Evolutionary conservation across 92 coral and sea anemone species (phyloP), one percentile per base, ranked within the genome.

Genomic region (Muricea muricata): DNA sequence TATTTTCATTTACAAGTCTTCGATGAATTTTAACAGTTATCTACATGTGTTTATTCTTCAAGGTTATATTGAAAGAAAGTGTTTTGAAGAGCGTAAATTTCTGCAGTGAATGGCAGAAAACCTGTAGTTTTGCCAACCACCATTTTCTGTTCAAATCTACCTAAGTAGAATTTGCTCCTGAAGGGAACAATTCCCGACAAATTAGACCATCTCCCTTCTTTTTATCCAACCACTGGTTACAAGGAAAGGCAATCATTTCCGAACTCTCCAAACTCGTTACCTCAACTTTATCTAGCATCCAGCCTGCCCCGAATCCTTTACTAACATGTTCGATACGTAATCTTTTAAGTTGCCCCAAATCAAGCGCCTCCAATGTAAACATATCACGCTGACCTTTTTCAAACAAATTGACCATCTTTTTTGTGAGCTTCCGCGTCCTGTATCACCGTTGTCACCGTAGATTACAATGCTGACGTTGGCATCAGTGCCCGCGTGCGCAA

Each of bases 191-290:
- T 34, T 97, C 99, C 56, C 99, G 85, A 79, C 97, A 88, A 35
- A 91, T 97, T 72, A 90, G 79, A 18, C 94, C 97, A 26, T 97
- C 99, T 13, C 99, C 99, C 67, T 91, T 91, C 81, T 97, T 94
- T 66, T 97, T 94, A 72, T 94, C 99, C 9, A 97, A 87, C 99
- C 99, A 97, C 39, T 97, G 98, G 60, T 90, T 88, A 74, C 99
- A 97, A 0, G 98, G 85, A 82, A 97, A 97, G 1, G 92, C 75
- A 80, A 87, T 88, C 75, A 90, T 89, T 42, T 96, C 98, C 20
- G 94, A 95, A 28, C 91, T 85, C 29, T 81, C 52, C 9, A 91
- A 55, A 66, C 92, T 92, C n/a, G 98, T 97, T 69, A 92, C 75
- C 71, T 90, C 97, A 0, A 97, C 87, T 60, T 85, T 90, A 29